Conservation (phyloP, 1,140 invertebrate species). For the Sycobia sp. region DNA sequence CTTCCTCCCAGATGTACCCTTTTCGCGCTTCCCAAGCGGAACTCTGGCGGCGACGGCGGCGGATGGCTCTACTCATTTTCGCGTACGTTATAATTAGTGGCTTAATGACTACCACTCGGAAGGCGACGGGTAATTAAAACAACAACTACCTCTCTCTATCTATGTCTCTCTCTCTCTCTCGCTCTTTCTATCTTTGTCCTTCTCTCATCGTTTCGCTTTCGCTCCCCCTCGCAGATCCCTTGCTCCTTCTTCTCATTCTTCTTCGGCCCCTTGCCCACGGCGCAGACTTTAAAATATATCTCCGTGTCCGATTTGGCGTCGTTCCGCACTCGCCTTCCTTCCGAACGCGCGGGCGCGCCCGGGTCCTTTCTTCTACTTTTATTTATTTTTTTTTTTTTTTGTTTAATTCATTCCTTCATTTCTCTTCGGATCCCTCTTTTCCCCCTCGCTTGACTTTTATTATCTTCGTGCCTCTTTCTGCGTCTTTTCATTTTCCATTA, state of each 20-base stretch:
- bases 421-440: conserved; percentile 1
- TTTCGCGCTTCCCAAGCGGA: conserved; percentile 5
- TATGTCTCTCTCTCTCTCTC: conserved; percentile 3
- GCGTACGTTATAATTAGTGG: conserved; percentile 62
- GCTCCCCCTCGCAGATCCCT: conserved; percentile 37
- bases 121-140: conserved; percentile 61
- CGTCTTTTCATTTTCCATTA: conserved; percentile 7
- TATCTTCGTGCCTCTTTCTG: neutral
- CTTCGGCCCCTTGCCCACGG: no score
- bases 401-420: no score
- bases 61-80: conserved; percentile 54
- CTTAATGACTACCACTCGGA: conserved; percentile 58
- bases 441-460: neutral
- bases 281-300: neutral
- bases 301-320: conserved; percentile 21
- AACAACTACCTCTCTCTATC: conserved; percentile 45
- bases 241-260: neutral
- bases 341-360: neutral
- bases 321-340: neutral
- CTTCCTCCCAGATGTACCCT: no score
- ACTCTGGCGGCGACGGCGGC: conserved; percentile 2
- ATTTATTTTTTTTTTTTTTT: no score
- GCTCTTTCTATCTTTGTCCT: conserved; percentile 24
- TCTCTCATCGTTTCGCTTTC: conserved; percentile 8
- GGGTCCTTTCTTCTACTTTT: no score